Evolutionary conservation across 92 coral and sea anemone genomes (phyloP), one percentile per base, ranked within the genome.

Genomic region (Meandrina meandrites): DNA sequence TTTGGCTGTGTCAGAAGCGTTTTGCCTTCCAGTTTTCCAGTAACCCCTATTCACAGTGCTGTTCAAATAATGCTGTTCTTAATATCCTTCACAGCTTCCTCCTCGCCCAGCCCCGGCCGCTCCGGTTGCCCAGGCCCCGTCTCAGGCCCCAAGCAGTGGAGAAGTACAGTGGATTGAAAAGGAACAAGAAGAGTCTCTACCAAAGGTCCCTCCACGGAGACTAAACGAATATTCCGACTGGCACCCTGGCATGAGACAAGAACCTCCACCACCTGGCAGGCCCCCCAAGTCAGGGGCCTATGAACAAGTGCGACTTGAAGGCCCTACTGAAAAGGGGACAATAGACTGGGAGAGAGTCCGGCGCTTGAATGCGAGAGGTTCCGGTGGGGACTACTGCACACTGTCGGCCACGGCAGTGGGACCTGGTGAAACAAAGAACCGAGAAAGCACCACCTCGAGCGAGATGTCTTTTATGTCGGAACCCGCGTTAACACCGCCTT

Each of bases 321-420:
- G 91, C 11, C 94, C 98, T n/a, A 81, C 91, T 45, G 74, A 47
- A 18, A 83, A 83, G 57, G 92, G 86, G 0, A 78, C 86, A 70
- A 74, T 91, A 31, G 93, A 94, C 86, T 79, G 93, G 88, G 91
- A 83, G 56, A 94, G 87, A 87, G 74, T 88, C 19, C 92, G 86
- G 66, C 56, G 47, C 71, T 28, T 51, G 15, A 79, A 66, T 8
- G 35, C 76, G 27, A 85, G 74, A 40, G 84, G 87, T 21, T 74
- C 75, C 69, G 91, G 76, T 0, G 98, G 98, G 3, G 98, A 94
- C 1, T 94, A 94, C 54, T 94, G 98, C 83, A 93, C 94, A 21
- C 66, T 94, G 32, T 85, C 95, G 27, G 68, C 90, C 17, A 67
- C 51, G 22, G 95, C 98, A 56, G 79, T 89, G 34, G 85, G 89